phyloP scores from a whole-genome alignment of 2,888 invertebrate genomes.

The Rutpela maculata region DNA sequence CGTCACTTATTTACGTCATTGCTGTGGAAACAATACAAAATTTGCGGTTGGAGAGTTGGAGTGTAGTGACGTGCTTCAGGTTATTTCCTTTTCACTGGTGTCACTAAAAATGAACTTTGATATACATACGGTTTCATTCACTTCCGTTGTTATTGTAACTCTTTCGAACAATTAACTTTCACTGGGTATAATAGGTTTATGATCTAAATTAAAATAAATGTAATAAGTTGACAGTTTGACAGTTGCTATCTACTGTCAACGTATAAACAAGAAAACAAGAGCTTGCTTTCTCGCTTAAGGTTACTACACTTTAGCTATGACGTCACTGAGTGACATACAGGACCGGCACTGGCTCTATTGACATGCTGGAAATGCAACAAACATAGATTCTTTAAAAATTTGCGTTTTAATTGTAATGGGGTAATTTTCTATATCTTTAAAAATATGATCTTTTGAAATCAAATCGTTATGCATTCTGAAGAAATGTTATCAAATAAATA shows the following conservation, averaged over 20 bases:
- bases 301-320: neutral
- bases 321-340: neutral
- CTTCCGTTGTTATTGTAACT: conserved; percentile 1
- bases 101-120: conserved; percentile 22
- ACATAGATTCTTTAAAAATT: too few species aligned
- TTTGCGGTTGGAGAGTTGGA: conserved; percentile 27
- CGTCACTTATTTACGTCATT: conserved; percentile 49
- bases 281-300: neutral
- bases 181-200: neutral
- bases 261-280: conserved; percentile 5
- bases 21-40: conserved; percentile 43
- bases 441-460: too few species aligned
- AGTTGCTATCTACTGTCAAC: conserved; percentile 12
- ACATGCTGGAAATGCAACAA: neutral
- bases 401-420: too few species aligned
- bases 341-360: neutral
- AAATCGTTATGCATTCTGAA: too few species aligned
- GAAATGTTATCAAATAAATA: too few species aligned
- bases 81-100: conserved; percentile 27
- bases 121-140: conserved; percentile 25
- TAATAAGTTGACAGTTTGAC: conserved; percentile 14
- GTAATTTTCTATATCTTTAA: too few species aligned
- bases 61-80: conserved; percentile 31
- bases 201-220: conserved; percentile 30
- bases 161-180: neutral